Base-by-base conservation (phyloP, 2,888 invertebrate genomes). In the Drosophila anomalipes region DNA sequence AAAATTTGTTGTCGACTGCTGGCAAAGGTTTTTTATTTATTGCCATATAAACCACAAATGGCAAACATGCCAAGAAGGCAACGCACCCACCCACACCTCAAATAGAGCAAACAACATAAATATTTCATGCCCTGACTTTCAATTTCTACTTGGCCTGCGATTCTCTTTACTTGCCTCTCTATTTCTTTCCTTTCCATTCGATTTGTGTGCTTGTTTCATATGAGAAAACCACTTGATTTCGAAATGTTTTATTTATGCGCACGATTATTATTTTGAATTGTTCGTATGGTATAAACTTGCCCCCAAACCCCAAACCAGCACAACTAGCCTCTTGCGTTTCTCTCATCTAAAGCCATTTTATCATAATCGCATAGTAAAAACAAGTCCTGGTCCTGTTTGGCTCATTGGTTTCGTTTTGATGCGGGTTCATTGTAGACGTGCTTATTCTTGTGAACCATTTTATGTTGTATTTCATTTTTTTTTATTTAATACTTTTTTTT, bases 111-210 rank as follows among this genome's bases (percentile, higher is more conserved):
- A 77, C 70, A 26, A 85, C 82, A 85, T 85, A 85, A 87, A 85
- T 85, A 85, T 85, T 85, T 87, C 85, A 85, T 87, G 85, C 84
- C 87, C 77, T 85, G 85, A 85, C 85, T 85, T 85, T 85, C 87
- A 87, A 85, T 85, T 85, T 85, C 87, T 80, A 63, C 70, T 74
- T 73, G 77, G 62, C 30, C 63, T 35, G 56, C 28, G 33, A 33
- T 35, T n/a, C 51, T 28, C 39, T 56, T 37, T 19, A 26, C 47
- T 47, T 35, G 30, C 37, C 30, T 47, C 53, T 44, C 64, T 58
- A 59, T 63, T 56, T 65, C 44, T 35, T 65, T 33, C 33, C 66
- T 57, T 77, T 86, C 79, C 69, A 70, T 73, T 77, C 59, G 64
- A 63, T 77, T 77, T 58, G 83, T 80, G 77, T 83, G 76, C 79